phyloP scores from a whole-genome alignment of 2,888 invertebrate species.

The Sinhomidia bicolor region DNA sequence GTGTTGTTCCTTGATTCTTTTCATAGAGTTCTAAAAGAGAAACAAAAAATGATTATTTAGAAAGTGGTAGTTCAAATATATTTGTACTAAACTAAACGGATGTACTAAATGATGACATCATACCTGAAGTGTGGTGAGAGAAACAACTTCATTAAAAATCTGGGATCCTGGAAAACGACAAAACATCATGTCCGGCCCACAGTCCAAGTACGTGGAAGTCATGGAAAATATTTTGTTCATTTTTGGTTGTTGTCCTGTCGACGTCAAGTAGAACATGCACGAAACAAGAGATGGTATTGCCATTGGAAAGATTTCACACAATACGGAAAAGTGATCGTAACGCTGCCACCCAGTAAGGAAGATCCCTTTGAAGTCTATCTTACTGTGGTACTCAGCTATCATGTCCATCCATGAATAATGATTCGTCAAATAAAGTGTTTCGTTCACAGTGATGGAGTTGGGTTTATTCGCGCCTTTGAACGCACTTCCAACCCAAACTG shows the following conservation, averaged over 20 bases:
- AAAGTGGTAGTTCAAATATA: conserved; percentile 2
- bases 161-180: conserved; percentile 78
- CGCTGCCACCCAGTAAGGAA: conserved; percentile 87
- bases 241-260: conserved; percentile 52
- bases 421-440: conserved; percentile 86
- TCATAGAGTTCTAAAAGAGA: conserved; percentile 63
- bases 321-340: conserved; percentile 86
- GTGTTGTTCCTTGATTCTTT: conserved; percentile 73
- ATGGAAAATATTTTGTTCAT: conserved; percentile 76
- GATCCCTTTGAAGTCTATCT: conserved; percentile 84
- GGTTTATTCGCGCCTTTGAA: conserved; percentile 87
- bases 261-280: conserved; percentile 83
- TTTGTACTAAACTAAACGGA: not conserved
- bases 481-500: conserved; percentile 91
- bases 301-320: conserved; percentile 86
- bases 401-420: conserved; percentile 88
- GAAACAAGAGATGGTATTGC: conserved; percentile 86
- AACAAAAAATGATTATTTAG: too few species aligned
- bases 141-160: conserved; percentile 72
- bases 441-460: conserved; percentile 82
- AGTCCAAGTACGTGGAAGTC: conserved; percentile 70
- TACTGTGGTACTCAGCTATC: conserved; percentile 81
- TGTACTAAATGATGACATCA: not conserved
- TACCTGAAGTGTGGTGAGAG: conserved; percentile 38
- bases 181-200: conserved; percentile 71